Base-by-base conservation (phyloP, 1,140 invertebrate species). In the Cydia splendana region DNA sequence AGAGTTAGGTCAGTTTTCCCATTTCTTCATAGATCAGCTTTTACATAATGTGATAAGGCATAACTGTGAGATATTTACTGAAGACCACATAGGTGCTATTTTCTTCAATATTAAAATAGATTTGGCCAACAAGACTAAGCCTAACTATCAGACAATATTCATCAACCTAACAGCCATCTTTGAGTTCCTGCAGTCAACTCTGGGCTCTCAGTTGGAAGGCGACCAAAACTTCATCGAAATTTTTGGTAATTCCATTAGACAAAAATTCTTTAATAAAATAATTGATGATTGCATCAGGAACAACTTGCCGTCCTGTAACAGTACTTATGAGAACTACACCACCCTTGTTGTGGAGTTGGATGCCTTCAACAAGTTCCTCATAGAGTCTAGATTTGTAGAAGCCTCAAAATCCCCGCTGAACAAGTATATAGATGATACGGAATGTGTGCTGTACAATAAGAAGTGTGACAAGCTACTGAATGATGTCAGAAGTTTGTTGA, bases 1-100 rank as follows among this genome's bases (percentile, higher is more conserved):
- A 15, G 90, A 91, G 75, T 81, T 93, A 15, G 81, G 82, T 28
- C 38, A 85, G 12, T 93, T 93, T 80, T 90, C 89, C 57, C 78
- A 92, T 78, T 92, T 92, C 76, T 93, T 93, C 80, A 85, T 91
- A 38, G 80, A 91, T 45, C 80, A 89, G 77, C 65, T 93, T 2
- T 76, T 93, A 18, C 85, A 90, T 65, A 88, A 90, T 82, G 81
- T 93, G 3, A 89, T 92, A 34, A 85, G 80, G 67, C 83, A 92
- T 57, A 91, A 90, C 76, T 93, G 91, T 85, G 88, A 91, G n/a
- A 93, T 93, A 76, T 91, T 85, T 28, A 91, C 86, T 28, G 90
- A 93, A 77, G 90, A 93, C 75, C 79, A 88, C 38, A 84, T 88
- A 18, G 89, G 89, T 65, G 85, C 89, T 69, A 76, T 93, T 28